phyloP scores from a whole-genome alignment of 2,113 vertebrate species.

The Euleptes europaea region DNA sequence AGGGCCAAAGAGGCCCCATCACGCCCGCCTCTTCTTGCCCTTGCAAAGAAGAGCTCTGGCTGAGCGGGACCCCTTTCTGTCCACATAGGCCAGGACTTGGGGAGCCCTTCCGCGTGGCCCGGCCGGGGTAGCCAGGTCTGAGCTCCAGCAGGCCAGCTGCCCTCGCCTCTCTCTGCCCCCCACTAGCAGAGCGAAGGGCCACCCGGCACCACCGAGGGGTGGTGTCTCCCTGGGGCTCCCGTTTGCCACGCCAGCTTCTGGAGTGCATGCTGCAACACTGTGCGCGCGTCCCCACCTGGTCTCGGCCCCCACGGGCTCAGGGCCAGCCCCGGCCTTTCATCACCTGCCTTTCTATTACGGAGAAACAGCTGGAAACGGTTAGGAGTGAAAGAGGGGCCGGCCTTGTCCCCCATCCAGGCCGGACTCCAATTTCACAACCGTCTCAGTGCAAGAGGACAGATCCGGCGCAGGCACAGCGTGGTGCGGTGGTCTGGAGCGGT shows the following conservation, averaged over 20 bases:
- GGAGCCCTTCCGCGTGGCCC: no score
- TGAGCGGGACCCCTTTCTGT: no score
- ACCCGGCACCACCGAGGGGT: not conserved
- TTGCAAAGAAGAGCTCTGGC: no score
- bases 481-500: no score
- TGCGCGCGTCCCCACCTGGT: conserved; percentile 72
- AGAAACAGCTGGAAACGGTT: conserved; percentile 90
- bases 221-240: conserved; percentile 39
- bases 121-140: no score
- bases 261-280: conserved; percentile 61
- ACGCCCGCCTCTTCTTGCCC: no score
- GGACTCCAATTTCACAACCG: conserved; percentile 82
- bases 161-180: not conserved
- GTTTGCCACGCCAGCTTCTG: conserved; percentile 24
- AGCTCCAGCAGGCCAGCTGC: not conserved
- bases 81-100: no score
- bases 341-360: conserved; percentile 87
- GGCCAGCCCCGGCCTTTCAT: conserved; percentile 90
- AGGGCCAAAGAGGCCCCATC: no score
- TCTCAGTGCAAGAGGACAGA: conserved; percentile 74
- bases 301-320: conserved; percentile 83
- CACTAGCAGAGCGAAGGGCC: not conserved
- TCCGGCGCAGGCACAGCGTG: conserved; percentile 76
- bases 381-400: conserved; percentile 89
- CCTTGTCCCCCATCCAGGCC: conserved; percentile 75